These are phyloP conservation scores for Fragum sueziense DNA, from an alignment of 2,888 invertebrate genomes.

Conservation along the genomic window DNA sequence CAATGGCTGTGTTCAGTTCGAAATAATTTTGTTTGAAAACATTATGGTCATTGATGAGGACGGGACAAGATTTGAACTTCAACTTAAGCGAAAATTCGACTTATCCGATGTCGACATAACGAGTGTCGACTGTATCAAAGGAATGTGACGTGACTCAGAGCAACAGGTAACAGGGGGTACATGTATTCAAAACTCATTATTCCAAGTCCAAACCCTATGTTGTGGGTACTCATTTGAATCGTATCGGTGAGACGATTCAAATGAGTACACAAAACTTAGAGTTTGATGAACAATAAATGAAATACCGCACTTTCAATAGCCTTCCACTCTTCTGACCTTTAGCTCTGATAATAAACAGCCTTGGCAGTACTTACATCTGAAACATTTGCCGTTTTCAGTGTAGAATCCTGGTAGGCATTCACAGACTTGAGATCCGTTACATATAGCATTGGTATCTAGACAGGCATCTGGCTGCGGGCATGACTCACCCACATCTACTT, in stretches of 20 bases:
- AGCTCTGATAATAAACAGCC: no score
- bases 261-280: not conserved
- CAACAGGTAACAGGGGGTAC: no score
- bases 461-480: not conserved
- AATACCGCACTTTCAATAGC: no score
- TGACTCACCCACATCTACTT: not conserved
- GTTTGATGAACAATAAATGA: not conserved
- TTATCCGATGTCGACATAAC: no score
- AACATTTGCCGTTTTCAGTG: not conserved
- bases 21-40: no score
- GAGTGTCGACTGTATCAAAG: no score
- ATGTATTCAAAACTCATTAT: not conserved
- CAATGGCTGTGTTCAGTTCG: no score
- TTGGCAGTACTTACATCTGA: not conserved
- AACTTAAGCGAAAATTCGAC: no score
- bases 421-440: not conserved
- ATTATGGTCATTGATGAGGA: no score
- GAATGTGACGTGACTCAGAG: no score
- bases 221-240: not conserved
- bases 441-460: not conserved
- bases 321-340: no score
- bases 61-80: no score
- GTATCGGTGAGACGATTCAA: not conserved
- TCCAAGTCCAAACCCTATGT: not conserved
- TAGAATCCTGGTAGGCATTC: not conserved